Conservation (phyloP, 2,113 vertebrate species). For the Phyllostomus hastatus region DNA sequence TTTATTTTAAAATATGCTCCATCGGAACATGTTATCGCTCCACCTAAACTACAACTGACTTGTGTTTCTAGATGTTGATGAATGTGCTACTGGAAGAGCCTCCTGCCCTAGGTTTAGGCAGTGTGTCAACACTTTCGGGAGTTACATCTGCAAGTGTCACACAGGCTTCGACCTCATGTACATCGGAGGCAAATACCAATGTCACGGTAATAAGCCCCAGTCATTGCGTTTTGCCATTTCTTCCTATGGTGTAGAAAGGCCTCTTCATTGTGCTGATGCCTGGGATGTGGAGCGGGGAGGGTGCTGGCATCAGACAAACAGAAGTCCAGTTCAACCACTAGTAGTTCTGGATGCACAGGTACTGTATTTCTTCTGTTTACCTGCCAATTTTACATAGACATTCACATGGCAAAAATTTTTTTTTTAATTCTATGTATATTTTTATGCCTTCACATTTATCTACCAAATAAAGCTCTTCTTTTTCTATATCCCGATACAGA, state of each 20-base stretch:
- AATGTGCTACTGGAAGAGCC: constrained; percentile 89
- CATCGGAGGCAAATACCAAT: constrained; percentile 95
- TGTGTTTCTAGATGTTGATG: constrained; percentile 90
- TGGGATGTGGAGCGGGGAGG: background rate
- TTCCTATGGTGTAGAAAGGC: background rate
- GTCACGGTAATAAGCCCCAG: constrained; percentile 84
- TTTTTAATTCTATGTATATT: background rate
- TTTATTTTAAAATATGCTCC: background rate
- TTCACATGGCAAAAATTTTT: background rate
- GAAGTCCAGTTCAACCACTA: background rate
- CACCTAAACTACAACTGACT: background rate
- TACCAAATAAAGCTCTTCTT: background rate
- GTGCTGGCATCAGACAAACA: background rate
- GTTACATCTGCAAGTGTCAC: constrained; percentile 97
- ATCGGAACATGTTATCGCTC: background rate
- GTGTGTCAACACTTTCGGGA: constrained; percentile 97
- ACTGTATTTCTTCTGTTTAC: background rate
- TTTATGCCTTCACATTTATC: background rate
- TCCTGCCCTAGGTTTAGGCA: constrained; percentile 93
- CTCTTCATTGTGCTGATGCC: background rate
- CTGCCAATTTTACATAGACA: background rate
- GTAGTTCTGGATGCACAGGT: background rate
- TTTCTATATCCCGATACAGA: constrained; percentile 82
- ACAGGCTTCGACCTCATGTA: constrained; percentile 95
- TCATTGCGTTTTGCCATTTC: background rate